Evolutionary conservation across 2,113 vertebrate species (phyloP), one percentile per base, ranked within the genome.

Genomic region (Geothlypis trichas): DNA sequence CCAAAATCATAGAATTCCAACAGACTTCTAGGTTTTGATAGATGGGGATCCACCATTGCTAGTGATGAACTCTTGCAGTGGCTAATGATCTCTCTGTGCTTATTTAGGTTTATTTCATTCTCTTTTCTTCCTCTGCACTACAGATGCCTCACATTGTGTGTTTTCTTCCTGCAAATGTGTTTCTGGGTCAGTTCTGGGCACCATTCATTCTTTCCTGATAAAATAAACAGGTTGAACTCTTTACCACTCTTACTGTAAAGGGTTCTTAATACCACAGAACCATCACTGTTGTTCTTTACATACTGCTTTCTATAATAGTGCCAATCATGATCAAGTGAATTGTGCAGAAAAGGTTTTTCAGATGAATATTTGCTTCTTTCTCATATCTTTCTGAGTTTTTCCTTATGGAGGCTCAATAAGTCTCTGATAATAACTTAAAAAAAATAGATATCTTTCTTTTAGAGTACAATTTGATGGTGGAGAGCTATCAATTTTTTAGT

Each of bases 261-360:
- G 1, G 12, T 63, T 89, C 75, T 67, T 42, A 59, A 51, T 39
- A 27, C 19, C 14, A 57, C 46, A 44, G 31, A 90, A 33, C 54
- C 13, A 41, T 91, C 58, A 24, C 22, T 80, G 22, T 23, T 73
- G 18, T 44, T 84, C 33, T 87, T 82, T 69, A 37, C 13, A 5
- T 44, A 7, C 21, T 46, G 31, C 81, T 91, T 72, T 76, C 41
- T 54, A 4, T 49, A 67, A 42, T 22, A 49, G 6, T 35, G 46
- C 10, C 22, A n/a, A 52, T 41, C 51, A 31, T 17, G 69, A 51
- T 61, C 49, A 66, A 69, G n/a, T 44, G 49, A 80, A 73, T 84
- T 0, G 0, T 52, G 16, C 22, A n/a, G 44, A 37, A 83, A 39
- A 65, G 4, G 0, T 22, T 78, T 89, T 59, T 15, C 37, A 39